phyloP scores from a whole-genome alignment of 2,113 vertebrate species.

The Benitochromis conjunctus region DNA sequence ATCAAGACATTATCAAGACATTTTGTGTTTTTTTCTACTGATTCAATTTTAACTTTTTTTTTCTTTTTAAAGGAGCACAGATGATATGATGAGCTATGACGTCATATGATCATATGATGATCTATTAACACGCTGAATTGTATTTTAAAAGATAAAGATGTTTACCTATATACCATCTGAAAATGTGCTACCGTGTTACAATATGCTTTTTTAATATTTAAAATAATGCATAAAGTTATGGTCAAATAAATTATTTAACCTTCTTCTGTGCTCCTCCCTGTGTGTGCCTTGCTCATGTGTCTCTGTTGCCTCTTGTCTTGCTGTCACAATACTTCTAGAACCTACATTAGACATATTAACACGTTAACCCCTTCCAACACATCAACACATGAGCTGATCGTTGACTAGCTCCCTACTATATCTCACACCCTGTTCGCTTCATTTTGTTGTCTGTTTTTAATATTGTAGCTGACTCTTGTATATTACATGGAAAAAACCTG shows the following conservation, averaged over 20 bases:
- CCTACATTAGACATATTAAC: not conserved
- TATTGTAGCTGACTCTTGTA: not conserved
- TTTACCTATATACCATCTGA: not conserved
- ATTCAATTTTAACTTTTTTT: not conserved
- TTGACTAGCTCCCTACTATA: not conserved
- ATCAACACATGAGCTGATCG: not conserved
- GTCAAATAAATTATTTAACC: not conserved
- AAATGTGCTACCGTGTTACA: not conserved
- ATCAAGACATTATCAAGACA: not conserved
- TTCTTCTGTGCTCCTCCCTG: not conserved
- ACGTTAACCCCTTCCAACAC: not conserved
- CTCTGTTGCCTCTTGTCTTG: not conserved
- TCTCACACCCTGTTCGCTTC: not conserved
- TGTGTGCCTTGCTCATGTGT: not conserved
- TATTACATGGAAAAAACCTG: not conserved
- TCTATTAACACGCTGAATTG: not conserved
- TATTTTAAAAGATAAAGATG: not conserved
- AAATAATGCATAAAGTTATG: not conserved
- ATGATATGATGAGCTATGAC: not conserved
- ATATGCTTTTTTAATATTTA: not conserved
- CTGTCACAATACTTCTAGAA: not conserved
- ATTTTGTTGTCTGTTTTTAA: not conserved
- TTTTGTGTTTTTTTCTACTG: not conserved
- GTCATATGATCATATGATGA: not conserved
- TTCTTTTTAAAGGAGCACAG: not conserved